A percentile compares a stretch with the other conserved stretches of the same genome.
phyloP scores from a whole-genome alignment of 35 echinoderm and acorn worm genomes.

The Apostichopus japonicus region DNA sequence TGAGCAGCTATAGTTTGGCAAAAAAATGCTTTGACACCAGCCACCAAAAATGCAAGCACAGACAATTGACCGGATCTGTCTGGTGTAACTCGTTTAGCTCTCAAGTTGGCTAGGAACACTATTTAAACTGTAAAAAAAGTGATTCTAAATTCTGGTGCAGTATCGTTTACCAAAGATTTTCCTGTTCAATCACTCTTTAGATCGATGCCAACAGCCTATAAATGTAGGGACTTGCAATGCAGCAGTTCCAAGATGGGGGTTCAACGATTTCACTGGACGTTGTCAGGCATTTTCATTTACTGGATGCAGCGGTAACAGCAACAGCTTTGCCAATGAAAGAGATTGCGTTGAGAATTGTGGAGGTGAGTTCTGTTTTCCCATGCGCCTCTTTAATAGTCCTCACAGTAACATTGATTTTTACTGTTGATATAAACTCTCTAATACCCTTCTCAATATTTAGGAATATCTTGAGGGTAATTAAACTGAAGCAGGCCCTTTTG shows the following conservation, averaged over 20 bases:
- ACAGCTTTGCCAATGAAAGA: conserved; percentile 8
- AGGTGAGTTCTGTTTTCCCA: neutral
- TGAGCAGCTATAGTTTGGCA: too few species aligned
- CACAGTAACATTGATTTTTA: too few species aligned
- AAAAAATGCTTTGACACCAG: too few species aligned
- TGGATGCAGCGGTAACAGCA: conserved; percentile 44
- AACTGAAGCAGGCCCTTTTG: too few species aligned
- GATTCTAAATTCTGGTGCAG: neutral
- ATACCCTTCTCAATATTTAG: too few species aligned
- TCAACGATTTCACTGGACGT: neutral
- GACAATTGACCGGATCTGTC: too few species aligned
- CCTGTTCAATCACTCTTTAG: neutral
- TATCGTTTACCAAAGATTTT: neutral
- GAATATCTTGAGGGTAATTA: too few species aligned
- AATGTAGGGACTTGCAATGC: conserved; percentile 25
- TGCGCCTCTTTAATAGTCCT: too few species aligned
- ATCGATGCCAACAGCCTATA: conserved; percentile 12
- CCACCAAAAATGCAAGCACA: too few species aligned
- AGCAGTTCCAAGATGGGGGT: conserved; percentile 20
- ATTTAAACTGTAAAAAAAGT: too few species aligned
- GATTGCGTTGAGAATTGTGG: conserved; percentile 51
- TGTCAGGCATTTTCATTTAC: conserved; percentile 42
- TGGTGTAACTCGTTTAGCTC: neutral
- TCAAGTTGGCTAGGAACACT: neutral
- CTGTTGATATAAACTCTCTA: too few species aligned